Evolutionary conservation across 2,797 vertebrate genomes (phyloP), one percentile per base, ranked within the genome.

Genomic region (Delichon dasypus): DNA sequence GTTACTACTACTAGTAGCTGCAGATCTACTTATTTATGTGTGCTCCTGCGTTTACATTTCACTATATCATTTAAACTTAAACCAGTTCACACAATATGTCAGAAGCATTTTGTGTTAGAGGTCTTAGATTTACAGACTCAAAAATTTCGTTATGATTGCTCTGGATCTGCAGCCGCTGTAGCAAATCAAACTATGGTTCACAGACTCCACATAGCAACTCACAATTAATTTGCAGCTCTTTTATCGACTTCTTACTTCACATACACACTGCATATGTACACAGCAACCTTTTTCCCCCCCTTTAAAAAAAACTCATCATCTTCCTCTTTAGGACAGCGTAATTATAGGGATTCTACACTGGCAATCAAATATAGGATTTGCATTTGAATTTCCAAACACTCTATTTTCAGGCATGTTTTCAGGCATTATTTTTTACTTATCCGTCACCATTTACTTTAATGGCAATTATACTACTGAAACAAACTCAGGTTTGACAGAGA

Each of bases 11-110:
- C 65, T 91, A 90, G 95, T 92, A 95, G 60, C 93, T 93, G 70
- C 77, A 91, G 88, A 89, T 92, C 91, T 95, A 94, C 93, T 97
- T 97, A 96, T 96, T 97, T 97, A 96, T 90, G 92, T 62, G 1
- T 78, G 61, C 47, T 87, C 47, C 89, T 89, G 62, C 2, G n/a
- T 97, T 97, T 96, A 97, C 72, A 84, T 97, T 96, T 97, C 92
- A 66, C 67, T 95, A 87, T 88, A 93, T 96, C 85, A 65, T 78
- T 70, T 93, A 79, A 93, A 91, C 71, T 95, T 88, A 82, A 89
- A 92, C 32, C 77, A 93, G 81, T 90, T 95, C 92, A 82, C 57
- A 86, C 58, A 90, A 45, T 78, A 68, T 72, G 77, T 95, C 92
- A 95, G 48, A 89, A 89, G 13, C 18, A 57, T 85, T 94, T 83